These are phyloP conservation scores for Dinocampus coccinellae DNA, from an alignment of 2,888 invertebrate species.

Conservation along the genomic window DNA sequence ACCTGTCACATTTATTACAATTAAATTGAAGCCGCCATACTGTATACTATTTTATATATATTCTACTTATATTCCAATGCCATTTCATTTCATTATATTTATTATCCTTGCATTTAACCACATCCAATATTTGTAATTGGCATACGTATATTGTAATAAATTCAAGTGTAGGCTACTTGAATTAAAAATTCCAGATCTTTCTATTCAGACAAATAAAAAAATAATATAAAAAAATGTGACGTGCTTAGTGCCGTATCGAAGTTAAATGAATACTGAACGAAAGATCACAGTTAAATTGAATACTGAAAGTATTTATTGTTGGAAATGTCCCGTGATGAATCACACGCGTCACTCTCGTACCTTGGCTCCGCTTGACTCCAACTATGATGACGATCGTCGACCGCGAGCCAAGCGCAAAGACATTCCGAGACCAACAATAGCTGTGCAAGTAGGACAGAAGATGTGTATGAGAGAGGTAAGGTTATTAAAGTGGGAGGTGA, in stretches of 20 bases:
- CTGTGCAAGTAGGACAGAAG: conserved; percentile 10
- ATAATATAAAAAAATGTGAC: background rate
- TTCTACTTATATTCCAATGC: background rate
- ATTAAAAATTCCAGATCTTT: background rate
- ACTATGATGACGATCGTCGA: conserved; percentile 24
- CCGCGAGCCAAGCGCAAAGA: conserved; percentile 14
- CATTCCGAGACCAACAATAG: conserved; percentile 27
- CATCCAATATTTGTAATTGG: background rate
- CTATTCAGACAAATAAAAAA: background rate
- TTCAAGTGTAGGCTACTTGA: background rate
- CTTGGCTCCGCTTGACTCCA: conserved; percentile 24
- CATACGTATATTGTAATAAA: background rate
- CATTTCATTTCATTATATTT: background rate
- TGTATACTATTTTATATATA: conserved; percentile 8
- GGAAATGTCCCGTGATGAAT: conserved; percentile 11
- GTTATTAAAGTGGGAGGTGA: conserved; percentile 7
- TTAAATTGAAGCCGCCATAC: conserved; percentile 19
- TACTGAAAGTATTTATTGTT: background rate
- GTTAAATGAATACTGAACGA: background rate
- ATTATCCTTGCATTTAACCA: background rate
- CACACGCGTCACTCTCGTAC: conserved; percentile 4
- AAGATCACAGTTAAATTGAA: conserved; percentile 18
- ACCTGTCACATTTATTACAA: conserved; percentile 18
- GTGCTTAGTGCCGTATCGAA: background rate
- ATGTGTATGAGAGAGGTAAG: background rate